Conservation (phyloP, 2,113 vertebrate species). For the Mustela nigripes region DNA sequence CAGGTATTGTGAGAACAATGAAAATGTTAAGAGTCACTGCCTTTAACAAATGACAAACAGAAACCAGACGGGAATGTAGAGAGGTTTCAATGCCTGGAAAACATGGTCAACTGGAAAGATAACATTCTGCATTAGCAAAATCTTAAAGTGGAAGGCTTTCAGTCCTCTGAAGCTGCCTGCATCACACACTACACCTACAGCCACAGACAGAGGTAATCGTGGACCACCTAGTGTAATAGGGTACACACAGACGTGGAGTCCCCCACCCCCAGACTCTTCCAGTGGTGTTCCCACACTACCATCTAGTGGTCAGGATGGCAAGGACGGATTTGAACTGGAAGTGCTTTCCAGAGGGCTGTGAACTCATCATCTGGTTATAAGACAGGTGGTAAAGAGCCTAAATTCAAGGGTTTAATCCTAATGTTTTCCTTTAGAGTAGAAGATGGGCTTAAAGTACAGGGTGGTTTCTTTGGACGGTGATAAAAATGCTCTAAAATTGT, state of each 20-base stretch:
- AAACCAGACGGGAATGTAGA: not conserved
- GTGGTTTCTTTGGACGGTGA: not conserved
- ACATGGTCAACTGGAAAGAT: not conserved
- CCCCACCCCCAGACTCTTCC: not conserved
- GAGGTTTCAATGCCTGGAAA: not conserved
- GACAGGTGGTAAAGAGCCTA: not conserved
- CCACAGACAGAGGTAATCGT: not conserved
- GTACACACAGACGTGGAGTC: not conserved
- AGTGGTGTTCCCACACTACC: conserved; percentile 82
- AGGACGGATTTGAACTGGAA: not conserved
- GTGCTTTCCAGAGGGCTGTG: not conserved
- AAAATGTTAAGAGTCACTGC: not conserved
- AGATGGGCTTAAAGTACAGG: not conserved
- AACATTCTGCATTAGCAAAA: not conserved
- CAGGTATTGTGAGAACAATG: not conserved
- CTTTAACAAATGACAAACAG: not conserved
- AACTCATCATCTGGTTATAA: not conserved
- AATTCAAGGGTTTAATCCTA: not conserved
- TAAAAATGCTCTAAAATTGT: not conserved
- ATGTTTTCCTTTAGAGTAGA: not conserved
- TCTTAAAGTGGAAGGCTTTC: not conserved
- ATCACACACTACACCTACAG: not conserved
- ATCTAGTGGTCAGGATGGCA: conserved; percentile 78
- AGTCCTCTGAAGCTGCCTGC: not conserved
- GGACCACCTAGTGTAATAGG: not conserved